Evolutionary conservation across 2,797 vertebrate species (phyloP).

Genomic region (Xiphophorus birchmanni): DNA sequence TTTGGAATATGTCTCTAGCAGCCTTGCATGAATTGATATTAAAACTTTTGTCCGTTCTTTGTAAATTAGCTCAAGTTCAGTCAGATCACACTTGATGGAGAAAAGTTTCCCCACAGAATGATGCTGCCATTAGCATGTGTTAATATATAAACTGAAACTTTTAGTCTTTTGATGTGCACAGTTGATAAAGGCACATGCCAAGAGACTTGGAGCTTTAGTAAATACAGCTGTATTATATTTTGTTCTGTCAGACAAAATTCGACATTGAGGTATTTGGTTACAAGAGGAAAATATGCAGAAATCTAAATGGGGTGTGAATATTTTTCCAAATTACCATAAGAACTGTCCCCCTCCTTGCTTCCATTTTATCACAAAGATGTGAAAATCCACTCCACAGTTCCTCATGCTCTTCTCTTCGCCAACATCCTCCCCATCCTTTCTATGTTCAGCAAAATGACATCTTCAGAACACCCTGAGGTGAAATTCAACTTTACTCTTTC

Average conservation of each 20-base stretch:
- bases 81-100: neutral
- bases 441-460: slow-evolving; percentile 55
- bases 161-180: neutral
- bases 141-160: neutral
- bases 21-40: neutral
- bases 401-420: slow-evolving; percentile 45
- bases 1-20: slow-evolving; percentile 16
- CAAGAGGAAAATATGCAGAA: neutral
- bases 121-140: neutral
- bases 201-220: neutral
- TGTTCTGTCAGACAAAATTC: neutral
- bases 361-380: slow-evolving; percentile 49
- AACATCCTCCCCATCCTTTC: slow-evolving; percentile 41
- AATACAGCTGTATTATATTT: neutral
- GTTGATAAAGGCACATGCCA: neutral
- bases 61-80: neutral
- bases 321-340: slow-evolving; percentile 55
- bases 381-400: slow-evolving; percentile 54
- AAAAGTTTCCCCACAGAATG: neutral
- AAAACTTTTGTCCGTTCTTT: neutral
- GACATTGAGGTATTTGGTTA: neutral
- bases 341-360: slow-evolving; percentile 35
- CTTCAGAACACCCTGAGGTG: slow-evolving; percentile 72
- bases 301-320: neutral
- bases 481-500: slow-evolving; percentile 79